Base-by-base conservation (phyloP, 2,888 invertebrate genomes). In the Ischnus inquisitorius region DNA sequence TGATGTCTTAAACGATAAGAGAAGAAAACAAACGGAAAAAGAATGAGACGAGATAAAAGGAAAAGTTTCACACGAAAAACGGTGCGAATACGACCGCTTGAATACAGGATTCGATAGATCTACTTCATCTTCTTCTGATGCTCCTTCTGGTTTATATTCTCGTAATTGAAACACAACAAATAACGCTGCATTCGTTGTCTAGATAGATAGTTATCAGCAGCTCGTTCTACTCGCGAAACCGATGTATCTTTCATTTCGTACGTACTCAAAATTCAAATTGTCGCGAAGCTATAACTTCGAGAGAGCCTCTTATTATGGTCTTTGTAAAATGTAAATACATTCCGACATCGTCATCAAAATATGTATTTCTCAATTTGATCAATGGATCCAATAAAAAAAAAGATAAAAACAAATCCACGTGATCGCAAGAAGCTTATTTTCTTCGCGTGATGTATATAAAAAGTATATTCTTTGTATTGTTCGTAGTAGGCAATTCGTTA, bases 41-140 rank as follows among this genome's bases (percentile, higher is more conserved):
- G 22, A 14, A 22, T n/a, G 14, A 6, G 64, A n/a, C 19, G 41
- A 19, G 10, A 43, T n/a, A 19, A 65, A 12, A 19, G 10, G 43
- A 22, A 19, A 65, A 65, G 34, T 82, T 87, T 48, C 28, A 64
- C 39, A 8, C 34, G 3, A n/a, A 64, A 68, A n/a, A 54, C 25
- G 51, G 14, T 65, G 48, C 54, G 51, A 51, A 57, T 74, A 43
- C 74, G 72, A 84, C 80, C 77, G 78, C 86, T 89, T 88, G 82
- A 86, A 88, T 89, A 86, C 87, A 88, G 87, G 68, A 86, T 86
- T 83, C 82, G 80, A 76, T 77, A 82, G 83, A 72, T 72, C 57
- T 71, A 43, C 81, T 78, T 80, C 74, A 75, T 22, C 25, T 65
- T 79, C 74, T 81, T 25, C 48, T 65, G 64, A 34, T 54, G 69